A percentile compares a stretch with the other conserved stretches of the same genome.
Conservation (phyloP, 2,113 vertebrate genomes). For the Jacana jacana region DNA sequence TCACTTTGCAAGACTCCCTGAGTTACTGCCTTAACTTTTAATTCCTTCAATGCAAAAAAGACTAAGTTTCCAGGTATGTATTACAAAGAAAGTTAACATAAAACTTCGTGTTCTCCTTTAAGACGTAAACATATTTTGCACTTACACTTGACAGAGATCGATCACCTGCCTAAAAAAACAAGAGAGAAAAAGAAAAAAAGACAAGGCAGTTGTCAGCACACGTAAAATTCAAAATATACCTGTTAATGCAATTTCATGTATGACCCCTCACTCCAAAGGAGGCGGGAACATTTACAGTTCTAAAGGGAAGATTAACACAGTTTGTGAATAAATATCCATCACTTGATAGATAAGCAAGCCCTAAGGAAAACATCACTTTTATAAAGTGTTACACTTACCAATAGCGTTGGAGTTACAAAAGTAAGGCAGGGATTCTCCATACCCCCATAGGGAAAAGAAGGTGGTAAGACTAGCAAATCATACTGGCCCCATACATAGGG, state of each 20-base stretch:
- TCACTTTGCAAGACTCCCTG: background rate
- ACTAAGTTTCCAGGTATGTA: background rate
- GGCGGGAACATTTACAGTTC: background rate
- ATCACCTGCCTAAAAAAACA: constrained; percentile 87
- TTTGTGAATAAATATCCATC: background rate
- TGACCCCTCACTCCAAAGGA: background rate
- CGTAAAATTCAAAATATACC: background rate
- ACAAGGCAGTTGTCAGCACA: background rate
- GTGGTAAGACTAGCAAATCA: constrained; percentile 91
- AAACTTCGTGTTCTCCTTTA: background rate
- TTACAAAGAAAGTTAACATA: background rate
- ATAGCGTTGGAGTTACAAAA: constrained; percentile 91
- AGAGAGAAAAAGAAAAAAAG: background rate
- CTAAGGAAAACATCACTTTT: background rate
- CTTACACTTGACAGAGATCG: constrained; percentile 93
- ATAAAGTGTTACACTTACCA: constrained; percentile 77
- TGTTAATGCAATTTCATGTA: background rate
- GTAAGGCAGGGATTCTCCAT: constrained; percentile 99
- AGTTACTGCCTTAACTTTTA: background rate
- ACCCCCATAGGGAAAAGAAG: constrained; percentile 94
- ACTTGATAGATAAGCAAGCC: background rate
- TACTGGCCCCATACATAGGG: constrained; percentile 97
- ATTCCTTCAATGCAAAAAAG: background rate
- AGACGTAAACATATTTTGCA: constrained; percentile 38
- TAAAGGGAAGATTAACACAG: background rate